Evolutionary conservation across 2,113 vertebrate species (phyloP).

Genomic region (Atractosteus spatula): DNA sequence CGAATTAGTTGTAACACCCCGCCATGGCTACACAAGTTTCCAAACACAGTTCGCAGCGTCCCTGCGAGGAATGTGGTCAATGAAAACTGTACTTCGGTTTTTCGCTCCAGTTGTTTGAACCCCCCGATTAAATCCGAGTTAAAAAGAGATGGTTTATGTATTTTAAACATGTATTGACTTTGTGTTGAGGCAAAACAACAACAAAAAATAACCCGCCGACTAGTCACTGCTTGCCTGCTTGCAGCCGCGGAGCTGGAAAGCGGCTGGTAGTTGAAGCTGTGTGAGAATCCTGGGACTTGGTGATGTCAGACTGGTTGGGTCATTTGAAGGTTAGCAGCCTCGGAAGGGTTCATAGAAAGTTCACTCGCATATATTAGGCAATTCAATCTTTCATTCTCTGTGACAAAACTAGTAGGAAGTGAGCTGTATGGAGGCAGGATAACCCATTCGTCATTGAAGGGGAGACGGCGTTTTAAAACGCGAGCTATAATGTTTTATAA

Average conservation of each 20-base stretch:
- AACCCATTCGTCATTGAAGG: slow-evolving; percentile 75
- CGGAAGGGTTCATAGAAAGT: slow-evolving; percentile 96
- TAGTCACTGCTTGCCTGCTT: not conserved
- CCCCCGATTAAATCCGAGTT: too few relatives aligned
- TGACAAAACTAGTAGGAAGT: slow-evolving; percentile 97
- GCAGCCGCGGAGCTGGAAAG: slow-evolving; percentile 48
- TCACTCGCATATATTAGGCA: slow-evolving; percentile 99
- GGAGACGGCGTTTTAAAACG: slow-evolving; percentile 60
- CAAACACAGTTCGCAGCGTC: too few relatives aligned
- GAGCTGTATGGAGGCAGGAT: slow-evolving; percentile 82
- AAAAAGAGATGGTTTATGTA: too few relatives aligned
- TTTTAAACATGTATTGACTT: too few relatives aligned
- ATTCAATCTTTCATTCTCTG: slow-evolving; percentile 94
- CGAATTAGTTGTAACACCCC: too few relatives aligned
- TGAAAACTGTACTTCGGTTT: too few relatives aligned
- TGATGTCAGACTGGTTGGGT: slow-evolving; percentile 96
- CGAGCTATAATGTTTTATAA: slow-evolving; percentile 33
- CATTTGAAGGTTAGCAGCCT: slow-evolving; percentile 99
- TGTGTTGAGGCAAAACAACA: too few relatives aligned
- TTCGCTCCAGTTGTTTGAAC: too few relatives aligned
- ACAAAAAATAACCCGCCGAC: not conserved
- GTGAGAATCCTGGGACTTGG: slow-evolving; percentile 79
- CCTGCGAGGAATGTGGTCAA: too few relatives aligned
- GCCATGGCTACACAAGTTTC: too few relatives aligned
- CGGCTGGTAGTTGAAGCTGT: slow-evolving; percentile 71